phyloP scores from a whole-genome alignment of 2,113 vertebrate species.

The Melanerpes formicivorus region DNA sequence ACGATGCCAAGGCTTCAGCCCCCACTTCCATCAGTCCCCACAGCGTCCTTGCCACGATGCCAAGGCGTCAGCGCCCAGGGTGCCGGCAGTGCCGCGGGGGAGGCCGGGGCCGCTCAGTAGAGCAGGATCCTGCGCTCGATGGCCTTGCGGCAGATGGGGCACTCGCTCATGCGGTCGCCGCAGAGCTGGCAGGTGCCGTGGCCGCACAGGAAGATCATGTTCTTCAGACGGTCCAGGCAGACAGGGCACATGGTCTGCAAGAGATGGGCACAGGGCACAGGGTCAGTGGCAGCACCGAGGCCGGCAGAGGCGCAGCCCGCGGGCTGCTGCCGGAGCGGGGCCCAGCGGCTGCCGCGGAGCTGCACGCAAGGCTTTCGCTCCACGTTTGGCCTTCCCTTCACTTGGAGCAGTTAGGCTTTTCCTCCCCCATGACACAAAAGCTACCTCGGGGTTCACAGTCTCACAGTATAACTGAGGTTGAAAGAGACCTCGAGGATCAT shows the following conservation, averaged over 20 bases:
- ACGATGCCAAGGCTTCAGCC: neutral
- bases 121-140: constrained; percentile 97
- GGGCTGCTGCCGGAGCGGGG: no score
- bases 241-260: constrained; percentile 98
- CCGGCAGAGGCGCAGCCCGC: neutral
- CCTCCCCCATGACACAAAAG: neutral
- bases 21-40: no score
- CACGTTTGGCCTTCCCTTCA: neutral
- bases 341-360: neutral
- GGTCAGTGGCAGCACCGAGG: neutral
- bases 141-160: constrained; percentile 97
- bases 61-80: no score
- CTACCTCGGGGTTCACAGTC: neutral
- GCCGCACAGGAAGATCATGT: constrained; percentile 99
- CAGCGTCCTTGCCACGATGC: no score
- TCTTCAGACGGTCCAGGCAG: constrained; percentile 98
- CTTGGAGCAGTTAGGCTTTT: neutral
- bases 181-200: constrained; percentile 98
- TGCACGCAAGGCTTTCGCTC: neutral
- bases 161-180: constrained; percentile 99
- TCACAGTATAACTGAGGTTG: no score
- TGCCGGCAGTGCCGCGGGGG: neutral
- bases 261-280: constrained; percentile 26
- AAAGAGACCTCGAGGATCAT: no score
- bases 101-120: constrained; percentile 79